phyloP scores from a whole-genome alignment of 2,797 vertebrate genomes.

The Clangula hyemalis region DNA sequence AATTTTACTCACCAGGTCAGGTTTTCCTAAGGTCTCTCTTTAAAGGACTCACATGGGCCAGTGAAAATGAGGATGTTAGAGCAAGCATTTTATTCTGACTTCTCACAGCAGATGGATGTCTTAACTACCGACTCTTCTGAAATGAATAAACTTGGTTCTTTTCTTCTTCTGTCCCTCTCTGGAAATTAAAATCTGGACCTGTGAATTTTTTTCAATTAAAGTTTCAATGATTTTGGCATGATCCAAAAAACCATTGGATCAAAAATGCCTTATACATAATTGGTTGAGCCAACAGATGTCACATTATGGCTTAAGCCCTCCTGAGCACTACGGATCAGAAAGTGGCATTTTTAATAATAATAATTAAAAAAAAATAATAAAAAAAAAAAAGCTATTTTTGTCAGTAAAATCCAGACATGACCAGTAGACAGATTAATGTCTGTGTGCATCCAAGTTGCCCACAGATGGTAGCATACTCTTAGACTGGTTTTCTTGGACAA shows the following conservation, averaged over 20 bases:
- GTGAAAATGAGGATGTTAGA: neutral
- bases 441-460: slow-evolving; percentile 52
- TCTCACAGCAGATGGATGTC: slow-evolving; percentile 58
- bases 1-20: neutral
- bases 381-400: slow-evolving; percentile 48
- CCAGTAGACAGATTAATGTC: slow-evolving; percentile 63
- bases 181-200: slow-evolving; percentile 67
- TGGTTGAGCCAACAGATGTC: slow-evolving; percentile 68
- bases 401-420: slow-evolving; percentile 61
- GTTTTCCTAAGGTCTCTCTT: neutral
- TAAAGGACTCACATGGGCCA: neutral
- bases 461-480: slow-evolving; percentile 68
- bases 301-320: slow-evolving; percentile 69
- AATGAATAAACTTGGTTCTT: slow-evolving; percentile 33
- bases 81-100: neutral
- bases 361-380: too few relatives aligned
- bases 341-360: slow-evolving; percentile 63
- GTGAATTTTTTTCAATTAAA: slow-evolving; percentile 68
- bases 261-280: slow-evolving; percentile 60
- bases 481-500: slow-evolving; percentile 53
- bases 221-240: slow-evolving; percentile 65
- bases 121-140: slow-evolving; percentile 51
- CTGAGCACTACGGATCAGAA: slow-evolving; percentile 68
- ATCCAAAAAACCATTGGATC: slow-evolving; percentile 62
- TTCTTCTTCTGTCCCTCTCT: slow-evolving; percentile 24